Percentiles rank a stretch among this genome's conserved stretches.
Conservation (phyloP, 2,113 vertebrate genomes). For the Oryzias woworae region DNA sequence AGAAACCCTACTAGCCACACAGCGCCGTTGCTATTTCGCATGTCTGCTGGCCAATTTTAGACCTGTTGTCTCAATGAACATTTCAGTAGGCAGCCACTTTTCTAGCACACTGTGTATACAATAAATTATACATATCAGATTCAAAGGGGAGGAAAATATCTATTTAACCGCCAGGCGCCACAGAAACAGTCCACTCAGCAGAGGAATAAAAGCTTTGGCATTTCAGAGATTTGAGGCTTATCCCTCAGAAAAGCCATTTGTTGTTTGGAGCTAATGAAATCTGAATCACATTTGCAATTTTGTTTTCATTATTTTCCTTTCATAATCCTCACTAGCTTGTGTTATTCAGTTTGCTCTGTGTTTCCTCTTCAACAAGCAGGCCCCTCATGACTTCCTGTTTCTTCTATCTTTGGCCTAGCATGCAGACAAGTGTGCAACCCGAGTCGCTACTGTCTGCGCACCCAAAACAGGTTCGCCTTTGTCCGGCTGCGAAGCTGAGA, state of each 20-base stretch:
- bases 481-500: conserved; percentile 47
- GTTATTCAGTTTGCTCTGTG: conserved; percentile 36
- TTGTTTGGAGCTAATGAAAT: conserved; percentile 66
- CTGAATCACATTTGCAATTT: conserved; percentile 51
- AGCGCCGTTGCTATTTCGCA: conserved; percentile 54
- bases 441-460: conserved; percentile 11
- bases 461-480: conserved; percentile 30
- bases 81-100: conserved; percentile 67
- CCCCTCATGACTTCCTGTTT: conserved; percentile 18
- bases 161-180: conserved; percentile 64
- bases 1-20: conserved; percentile 71
- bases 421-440: conserved; percentile 18
- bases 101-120: conserved; percentile 55
- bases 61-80: conserved; percentile 66
- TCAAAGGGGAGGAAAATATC: conserved; percentile 28
- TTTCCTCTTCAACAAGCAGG: conserved; percentile 22
- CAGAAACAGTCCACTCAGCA: conserved; percentile 70
- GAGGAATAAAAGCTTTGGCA: conserved; percentile 57
- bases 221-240: conserved; percentile 58
- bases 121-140: conserved; percentile 74
- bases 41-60: conserved; percentile 67
- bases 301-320: conserved; percentile 59
- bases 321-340: conserved; percentile 40
- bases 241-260: conserved; percentile 58
- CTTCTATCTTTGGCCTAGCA: conserved; percentile 4